Conservation (phyloP, 2,888 invertebrate species). For the Seladonia tumulorum region DNA sequence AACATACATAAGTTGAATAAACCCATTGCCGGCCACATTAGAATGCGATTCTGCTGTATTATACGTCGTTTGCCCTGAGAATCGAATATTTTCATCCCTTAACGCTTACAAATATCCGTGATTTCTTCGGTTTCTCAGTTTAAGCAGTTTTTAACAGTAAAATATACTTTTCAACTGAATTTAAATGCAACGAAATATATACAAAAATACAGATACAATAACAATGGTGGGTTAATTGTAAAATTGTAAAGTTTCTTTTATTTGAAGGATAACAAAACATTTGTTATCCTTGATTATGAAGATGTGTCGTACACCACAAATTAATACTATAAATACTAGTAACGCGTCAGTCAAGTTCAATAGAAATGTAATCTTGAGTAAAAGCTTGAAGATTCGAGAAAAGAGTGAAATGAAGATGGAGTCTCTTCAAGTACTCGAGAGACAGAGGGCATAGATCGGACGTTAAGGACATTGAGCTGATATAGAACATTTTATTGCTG, state of each 20-base stretch:
- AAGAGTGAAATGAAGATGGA: too few relatives aligned
- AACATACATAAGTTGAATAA: not conserved
- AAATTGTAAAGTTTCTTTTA: not conserved
- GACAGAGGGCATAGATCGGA: not conserved
- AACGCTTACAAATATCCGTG: not conserved
- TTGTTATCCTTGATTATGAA: too few relatives aligned
- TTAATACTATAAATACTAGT: not conserved
- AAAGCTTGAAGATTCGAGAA: not conserved
- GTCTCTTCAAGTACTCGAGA: not conserved
- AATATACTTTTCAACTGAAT: not conserved
- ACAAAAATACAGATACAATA: not conserved
- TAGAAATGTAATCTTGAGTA: too few relatives aligned
- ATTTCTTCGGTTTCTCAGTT: not conserved
- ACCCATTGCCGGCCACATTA: not conserved
- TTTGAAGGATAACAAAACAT: not conserved
- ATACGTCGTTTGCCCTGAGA: not conserved
- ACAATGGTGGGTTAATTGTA: not conserved
- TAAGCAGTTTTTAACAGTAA: not conserved
- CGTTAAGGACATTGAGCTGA: not conserved
- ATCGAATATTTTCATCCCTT: not conserved
- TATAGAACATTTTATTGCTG: not conserved
- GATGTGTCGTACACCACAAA: not conserved
- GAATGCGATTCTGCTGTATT: not conserved
- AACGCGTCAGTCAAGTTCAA: too few relatives aligned
- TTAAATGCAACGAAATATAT: too few relatives aligned